Percentiles rank a stretch among this genome's conserved stretches.
Evolutionary conservation across 2,797 vertebrate genomes (phyloP).

Genomic region (Coregonus sp.): DNA sequence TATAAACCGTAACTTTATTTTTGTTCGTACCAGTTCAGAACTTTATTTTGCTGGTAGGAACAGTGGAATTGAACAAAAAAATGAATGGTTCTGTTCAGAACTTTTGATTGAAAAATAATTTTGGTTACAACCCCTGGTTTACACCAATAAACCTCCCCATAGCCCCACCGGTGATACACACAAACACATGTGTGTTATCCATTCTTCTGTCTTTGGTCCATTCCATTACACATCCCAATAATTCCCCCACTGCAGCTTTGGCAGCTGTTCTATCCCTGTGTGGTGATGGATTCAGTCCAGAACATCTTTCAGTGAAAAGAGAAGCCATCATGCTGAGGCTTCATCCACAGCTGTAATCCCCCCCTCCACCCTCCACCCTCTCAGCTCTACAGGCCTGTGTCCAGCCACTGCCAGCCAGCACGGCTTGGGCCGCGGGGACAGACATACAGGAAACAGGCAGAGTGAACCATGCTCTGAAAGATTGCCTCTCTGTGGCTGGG

Average conservation of each 20-base stretch:
- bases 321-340: neutral
- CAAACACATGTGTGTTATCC: too few species aligned
- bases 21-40: too few species aligned
- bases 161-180: conserved; percentile 21
- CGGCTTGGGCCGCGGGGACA: too few species aligned
- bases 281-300: neutral
- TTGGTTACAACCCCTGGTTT: conserved; percentile 29
- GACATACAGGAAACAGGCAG: too few species aligned
- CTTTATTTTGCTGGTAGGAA: too few species aligned
- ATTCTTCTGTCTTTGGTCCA: conserved; percentile 12
- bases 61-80: too few species aligned
- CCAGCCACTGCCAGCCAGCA: conserved; percentile 27
- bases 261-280: conserved; percentile 19
- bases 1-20: too few species aligned
- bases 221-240: neutral
- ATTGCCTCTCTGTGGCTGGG: conserved; percentile 13
- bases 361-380: conserved; percentile 6
- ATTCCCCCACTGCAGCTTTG: neutral
- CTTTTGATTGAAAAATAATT: conserved; percentile 33
- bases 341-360: conserved; percentile 8
- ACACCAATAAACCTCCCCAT: conserved; percentile 39
- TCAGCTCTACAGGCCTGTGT: neutral
- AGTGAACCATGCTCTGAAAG: conserved; percentile 9
- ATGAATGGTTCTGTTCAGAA: neutral
- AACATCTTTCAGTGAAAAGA: neutral